A percentile compares a stretch with the other conserved stretches of the same genome.
These are phyloP conservation scores for Phallusia fumigata DNA, from an alignment of 23 tunicate species.

Conservation along the genomic window DNA sequence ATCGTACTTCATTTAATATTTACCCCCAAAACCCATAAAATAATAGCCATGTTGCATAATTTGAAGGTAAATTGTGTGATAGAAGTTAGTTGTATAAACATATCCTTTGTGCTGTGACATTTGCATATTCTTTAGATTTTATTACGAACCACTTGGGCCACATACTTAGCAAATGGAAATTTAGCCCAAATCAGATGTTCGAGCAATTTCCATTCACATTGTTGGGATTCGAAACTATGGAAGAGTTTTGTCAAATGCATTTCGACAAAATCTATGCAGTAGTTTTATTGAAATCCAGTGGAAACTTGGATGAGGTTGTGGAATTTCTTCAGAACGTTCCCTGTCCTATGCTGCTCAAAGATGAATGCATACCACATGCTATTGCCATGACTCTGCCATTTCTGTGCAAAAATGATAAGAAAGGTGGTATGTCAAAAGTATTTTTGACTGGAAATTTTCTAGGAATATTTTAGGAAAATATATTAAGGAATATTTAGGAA, in stretches of 20 bases:
- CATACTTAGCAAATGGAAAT: background rate
- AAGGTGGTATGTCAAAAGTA: no score
- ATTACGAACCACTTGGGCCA: background rate
- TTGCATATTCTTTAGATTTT: background rate
- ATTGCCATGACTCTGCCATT: background rate
- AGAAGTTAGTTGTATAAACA: no score
- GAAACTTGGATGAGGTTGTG: background rate
- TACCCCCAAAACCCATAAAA: no score
- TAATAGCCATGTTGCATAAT: no score
- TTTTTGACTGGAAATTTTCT: no score
- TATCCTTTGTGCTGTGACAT: no score
- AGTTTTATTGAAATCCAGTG: background rate
- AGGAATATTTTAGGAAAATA: no score
- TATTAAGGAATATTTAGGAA: no score
- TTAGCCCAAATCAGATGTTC: background rate
- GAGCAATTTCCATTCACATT: background rate
- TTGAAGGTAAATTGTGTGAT: no score
- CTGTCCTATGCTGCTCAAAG: background rate
- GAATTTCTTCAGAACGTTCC: background rate
- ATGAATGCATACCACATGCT: slow-evolving; percentile 10
- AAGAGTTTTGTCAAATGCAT: background rate
- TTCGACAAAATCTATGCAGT: background rate
- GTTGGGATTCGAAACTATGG: background rate
- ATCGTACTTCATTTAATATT: no score
- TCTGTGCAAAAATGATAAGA: background rate